Percentiles rank a stretch among this genome's conserved stretches.
Conservation (phyloP, 2,797 vertebrate species). For the Pagetopsis macropterus region DNA sequence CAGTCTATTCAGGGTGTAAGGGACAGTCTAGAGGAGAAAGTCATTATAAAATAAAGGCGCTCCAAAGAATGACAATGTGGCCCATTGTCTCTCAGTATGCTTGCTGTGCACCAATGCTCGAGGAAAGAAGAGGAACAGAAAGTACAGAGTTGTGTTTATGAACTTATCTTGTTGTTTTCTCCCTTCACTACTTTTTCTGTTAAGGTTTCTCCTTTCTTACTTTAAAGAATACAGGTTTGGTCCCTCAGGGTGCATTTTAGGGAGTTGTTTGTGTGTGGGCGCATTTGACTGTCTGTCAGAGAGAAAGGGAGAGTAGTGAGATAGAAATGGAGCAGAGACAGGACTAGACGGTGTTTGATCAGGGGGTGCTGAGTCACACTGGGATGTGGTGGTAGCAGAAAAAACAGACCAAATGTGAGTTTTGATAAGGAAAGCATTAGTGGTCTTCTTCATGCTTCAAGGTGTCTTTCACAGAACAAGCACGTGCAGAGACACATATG, state of each 20-base stretch:
- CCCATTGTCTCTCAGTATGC: constrained; percentile 45
- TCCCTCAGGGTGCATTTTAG: constrained; percentile 53
- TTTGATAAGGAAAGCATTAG: constrained; percentile 32
- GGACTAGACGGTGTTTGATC: constrained; percentile 68
- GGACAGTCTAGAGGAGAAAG: constrained; percentile 3
- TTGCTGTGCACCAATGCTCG: constrained; percentile 40
- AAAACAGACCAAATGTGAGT: constrained; percentile 44
- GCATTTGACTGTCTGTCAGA: constrained; percentile 56
- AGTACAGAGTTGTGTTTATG: constrained; percentile 50
- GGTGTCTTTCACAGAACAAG: constrained; percentile 42
- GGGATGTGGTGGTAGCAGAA: constrained; percentile 46
- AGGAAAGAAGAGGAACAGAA: constrained; percentile 34
- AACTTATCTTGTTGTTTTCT: constrained; percentile 65
- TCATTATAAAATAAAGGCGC: constrained; percentile 26
- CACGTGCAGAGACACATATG: constrained; percentile 18
- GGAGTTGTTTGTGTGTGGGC: constrained; percentile 60
- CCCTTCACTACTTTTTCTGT: constrained; percentile 35
- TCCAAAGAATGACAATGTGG: constrained; percentile 10
- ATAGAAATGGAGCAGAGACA: constrained; percentile 48
- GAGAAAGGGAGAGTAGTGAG: constrained; percentile 28
- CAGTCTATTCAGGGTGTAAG: constrained; percentile 18
- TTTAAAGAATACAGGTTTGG: constrained; percentile 59
- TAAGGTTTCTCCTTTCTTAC: constrained; percentile 53
- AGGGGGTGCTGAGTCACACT: constrained; percentile 72
- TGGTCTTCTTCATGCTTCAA: constrained; percentile 20